phyloP scores from a whole-genome alignment of 1,140 invertebrate genomes.

The Lordiphosa stackelbergi region DNA sequence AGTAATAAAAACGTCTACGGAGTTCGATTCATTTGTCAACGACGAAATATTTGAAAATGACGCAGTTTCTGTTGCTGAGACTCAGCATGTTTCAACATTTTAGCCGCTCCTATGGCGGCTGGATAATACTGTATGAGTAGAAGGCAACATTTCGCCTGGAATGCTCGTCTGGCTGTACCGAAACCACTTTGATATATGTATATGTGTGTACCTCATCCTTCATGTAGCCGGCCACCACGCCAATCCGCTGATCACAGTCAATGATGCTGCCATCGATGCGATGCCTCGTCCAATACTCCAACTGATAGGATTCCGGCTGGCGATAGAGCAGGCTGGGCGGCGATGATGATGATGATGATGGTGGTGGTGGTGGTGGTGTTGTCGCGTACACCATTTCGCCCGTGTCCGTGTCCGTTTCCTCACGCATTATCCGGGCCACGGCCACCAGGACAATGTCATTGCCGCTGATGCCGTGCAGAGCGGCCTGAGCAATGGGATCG shows the following conservation, averaged over 20 bases:
- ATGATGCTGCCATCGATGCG: conserved; percentile 90
- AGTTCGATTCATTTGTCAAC: too few species aligned
- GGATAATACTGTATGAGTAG: too few species aligned
- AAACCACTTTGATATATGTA: too few species aligned
- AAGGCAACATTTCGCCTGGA: too few species aligned
- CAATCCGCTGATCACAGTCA: conserved; percentile 90
- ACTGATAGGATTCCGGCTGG: conserved; percentile 84
- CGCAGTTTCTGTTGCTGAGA: too few species aligned
- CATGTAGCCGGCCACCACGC: conserved; percentile 90
- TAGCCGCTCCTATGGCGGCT: too few species aligned
- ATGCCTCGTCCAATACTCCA: conserved; percentile 91
- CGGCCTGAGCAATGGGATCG: conserved; percentile 72
- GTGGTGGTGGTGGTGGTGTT: neutral
- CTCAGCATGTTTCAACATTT: too few species aligned
- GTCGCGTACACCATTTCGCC: conserved; percentile 8
- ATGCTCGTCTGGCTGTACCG: too few species aligned
- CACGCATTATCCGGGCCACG: conserved; percentile 81
- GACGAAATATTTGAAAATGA: too few species aligned
- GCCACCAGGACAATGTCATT: conserved; percentile 83
- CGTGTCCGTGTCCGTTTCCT: conserved; percentile 21
- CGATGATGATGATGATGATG: neutral
- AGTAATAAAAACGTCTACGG: too few species aligned
- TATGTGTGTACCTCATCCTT: conserved; percentile 83
- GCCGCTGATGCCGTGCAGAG: conserved; percentile 77
- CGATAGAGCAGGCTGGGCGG: conserved; percentile 83